phyloP scores from a whole-genome alignment of 2,113 vertebrate species.

The Clarias macrocephalus region DNA sequence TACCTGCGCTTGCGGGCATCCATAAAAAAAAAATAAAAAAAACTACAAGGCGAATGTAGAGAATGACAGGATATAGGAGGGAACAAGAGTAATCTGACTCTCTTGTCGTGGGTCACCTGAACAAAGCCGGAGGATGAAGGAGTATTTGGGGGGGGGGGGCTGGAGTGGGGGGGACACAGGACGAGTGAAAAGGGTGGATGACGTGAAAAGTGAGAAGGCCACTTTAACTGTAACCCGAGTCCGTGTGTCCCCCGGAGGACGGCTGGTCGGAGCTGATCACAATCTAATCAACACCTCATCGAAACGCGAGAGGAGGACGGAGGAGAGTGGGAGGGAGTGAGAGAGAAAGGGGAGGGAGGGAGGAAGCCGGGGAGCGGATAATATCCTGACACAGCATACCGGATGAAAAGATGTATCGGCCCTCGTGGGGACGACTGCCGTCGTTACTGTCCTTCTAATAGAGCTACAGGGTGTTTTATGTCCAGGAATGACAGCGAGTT shows the following conservation, averaged over 20 bases:
- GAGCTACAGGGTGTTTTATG: not conserved
- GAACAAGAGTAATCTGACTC: slow-evolving; percentile 64
- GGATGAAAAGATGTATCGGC: slow-evolving; percentile 4
- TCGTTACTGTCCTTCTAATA: not conserved
- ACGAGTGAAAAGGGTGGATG: slow-evolving; percentile 65
- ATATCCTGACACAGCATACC: slow-evolving; percentile 32
- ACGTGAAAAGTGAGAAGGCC: slow-evolving; percentile 71
- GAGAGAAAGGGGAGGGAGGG: slow-evolving; percentile 27
- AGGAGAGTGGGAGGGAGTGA: not conserved
- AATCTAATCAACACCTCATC: slow-evolving; percentile 66
- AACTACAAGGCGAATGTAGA: not conserved
- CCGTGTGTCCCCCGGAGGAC: slow-evolving; percentile 58
- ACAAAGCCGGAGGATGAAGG: slow-evolving; percentile 59
- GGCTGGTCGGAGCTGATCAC: slow-evolving; percentile 63
- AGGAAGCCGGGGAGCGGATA: not conserved
- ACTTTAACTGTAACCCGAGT: slow-evolving; percentile 72
- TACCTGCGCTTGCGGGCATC: not conserved
- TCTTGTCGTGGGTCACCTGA: slow-evolving; percentile 64
- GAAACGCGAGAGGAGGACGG: slow-evolving; percentile 44
- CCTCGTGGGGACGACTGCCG: not conserved
- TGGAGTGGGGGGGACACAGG: slow-evolving; percentile 16
- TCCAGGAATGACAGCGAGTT: not conserved
- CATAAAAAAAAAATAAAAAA: not conserved
- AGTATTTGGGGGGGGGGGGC: slow-evolving; percentile 4
- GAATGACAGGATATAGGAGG: slow-evolving; percentile 11